Evolutionary conservation across 2,888 invertebrate species (phyloP), one percentile per base, ranked within the genome.

Genomic region (Ametastegia equiseti): DNA sequence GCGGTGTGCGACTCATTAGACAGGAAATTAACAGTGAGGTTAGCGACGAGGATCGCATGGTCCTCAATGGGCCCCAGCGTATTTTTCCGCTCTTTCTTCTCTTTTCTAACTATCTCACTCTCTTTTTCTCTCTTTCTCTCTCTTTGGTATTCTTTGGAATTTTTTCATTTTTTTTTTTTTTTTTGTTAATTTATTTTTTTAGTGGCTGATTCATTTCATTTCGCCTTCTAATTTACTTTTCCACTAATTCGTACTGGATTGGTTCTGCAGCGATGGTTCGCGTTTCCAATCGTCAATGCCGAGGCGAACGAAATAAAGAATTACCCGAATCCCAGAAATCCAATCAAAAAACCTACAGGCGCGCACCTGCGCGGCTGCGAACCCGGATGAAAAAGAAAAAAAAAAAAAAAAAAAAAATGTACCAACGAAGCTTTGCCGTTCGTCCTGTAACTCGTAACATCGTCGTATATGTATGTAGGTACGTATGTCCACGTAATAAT

Each of bases 241-340:
- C 75, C 23, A 36, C 75, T 75, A 75, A 75, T 75, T 75, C 75
- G 75, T 75, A 75, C 75, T 50, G 33, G 54, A 75, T 75, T 75
- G 75, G 54, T 75, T 75, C 54, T 54, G 75, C 50, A 50, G 65
- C 60, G 45, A 63, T 79, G 60, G 36, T 60, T 79, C 60, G 23
- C 60, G 80, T 80, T 57, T 75, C 75, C 75, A 75, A 75, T 75
- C 75, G 75, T 75, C 75, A 75, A 75, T 75, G 75, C 73, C 19
- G 27, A 45, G 27, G 15, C 19, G 33, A 19, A 54, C 50, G 75
- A 75, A 75, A 75, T 75, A 75, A 75, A 75, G 75, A 75, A 75
- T 75, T 75, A 75, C 75, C 54, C 75, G 80, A 80, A 80, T 73
- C 80, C 80, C 71, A 75, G 80, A 80, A 80, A 80, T 80, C 80